phyloP scores from a whole-genome alignment of 2,797 vertebrate genomes.

The Ispidina lecontei region DNA sequence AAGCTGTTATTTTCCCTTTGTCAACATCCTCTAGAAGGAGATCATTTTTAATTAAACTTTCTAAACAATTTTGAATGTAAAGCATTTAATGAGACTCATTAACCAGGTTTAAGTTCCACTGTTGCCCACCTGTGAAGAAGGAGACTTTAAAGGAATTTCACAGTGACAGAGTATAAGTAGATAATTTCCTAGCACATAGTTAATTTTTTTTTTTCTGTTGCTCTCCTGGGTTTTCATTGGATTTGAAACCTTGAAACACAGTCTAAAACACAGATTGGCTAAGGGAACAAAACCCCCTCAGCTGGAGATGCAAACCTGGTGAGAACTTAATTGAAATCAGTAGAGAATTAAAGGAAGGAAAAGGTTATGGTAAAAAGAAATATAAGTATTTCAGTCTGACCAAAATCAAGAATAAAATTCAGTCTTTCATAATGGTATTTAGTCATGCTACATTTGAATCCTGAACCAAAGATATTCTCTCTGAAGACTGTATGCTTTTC shows the following conservation, averaged over 20 bases:
- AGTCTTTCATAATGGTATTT: not conserved
- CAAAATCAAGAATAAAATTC: not conserved
- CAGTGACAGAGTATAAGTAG: not conserved
- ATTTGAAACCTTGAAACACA: not conserved
- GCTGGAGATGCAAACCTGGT: not conserved
- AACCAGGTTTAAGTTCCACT: not conserved
- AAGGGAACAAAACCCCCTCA: not conserved
- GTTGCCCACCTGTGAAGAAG: not conserved
- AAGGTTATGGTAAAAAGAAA: not conserved
- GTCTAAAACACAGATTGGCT: not conserved
- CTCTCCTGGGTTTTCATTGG: not conserved
- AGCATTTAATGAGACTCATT: not conserved
- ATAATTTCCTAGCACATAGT: not conserved
- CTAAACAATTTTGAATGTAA: not conserved
- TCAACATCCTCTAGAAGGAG: not conserved
- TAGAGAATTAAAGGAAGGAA: not conserved
- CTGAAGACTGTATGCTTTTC: not conserved
- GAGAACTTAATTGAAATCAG: conserved; percentile 16
- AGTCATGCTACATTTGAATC: not conserved
- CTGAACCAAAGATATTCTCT: not conserved
- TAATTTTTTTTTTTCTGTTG: not conserved
- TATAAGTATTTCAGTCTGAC: not conserved
- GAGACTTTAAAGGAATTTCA: not conserved
- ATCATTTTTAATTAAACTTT: not conserved
- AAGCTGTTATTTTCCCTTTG: not conserved